Percentiles rank a stretch among this genome's conserved stretches.
Evolutionary conservation across 2,888 invertebrate genomes (phyloP).

Genomic region (Eledone cirrhosa): DNA sequence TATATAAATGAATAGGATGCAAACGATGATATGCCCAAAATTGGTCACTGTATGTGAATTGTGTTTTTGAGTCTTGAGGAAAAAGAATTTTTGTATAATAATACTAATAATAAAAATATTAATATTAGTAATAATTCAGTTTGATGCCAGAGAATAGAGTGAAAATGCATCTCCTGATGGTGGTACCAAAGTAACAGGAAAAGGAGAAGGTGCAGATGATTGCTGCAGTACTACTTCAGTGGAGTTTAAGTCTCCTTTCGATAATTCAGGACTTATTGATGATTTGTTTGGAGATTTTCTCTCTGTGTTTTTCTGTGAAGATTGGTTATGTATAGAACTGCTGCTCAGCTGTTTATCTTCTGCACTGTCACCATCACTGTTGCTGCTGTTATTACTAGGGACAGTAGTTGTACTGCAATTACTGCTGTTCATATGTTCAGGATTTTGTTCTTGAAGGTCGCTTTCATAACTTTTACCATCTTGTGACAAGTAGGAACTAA

Average conservation of each 20-base stretch:
- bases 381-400: neutral
- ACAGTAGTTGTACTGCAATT: neutral
- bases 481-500: slow-evolving; percentile 9
- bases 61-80: no score
- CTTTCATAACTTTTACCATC: neutral
- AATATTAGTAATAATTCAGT: no score
- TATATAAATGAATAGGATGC: no score
- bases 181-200: neutral
- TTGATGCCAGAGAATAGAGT: slow-evolving; percentile 22
- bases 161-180: slow-evolving; percentile 19
- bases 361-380: neutral
- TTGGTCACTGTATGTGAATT: no score
- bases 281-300: slow-evolving; percentile 15
- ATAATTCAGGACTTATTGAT: neutral
- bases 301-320: neutral
- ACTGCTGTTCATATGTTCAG: neutral
- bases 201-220: neutral
- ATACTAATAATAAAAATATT: no score
- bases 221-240: neutral
- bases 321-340: neutral
- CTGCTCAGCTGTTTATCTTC: neutral
- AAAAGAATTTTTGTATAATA: no score
- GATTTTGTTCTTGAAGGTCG: neutral
- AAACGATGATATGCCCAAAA: no score
- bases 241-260: neutral